Conservation (phyloP, 2,113 vertebrate genomes). For the Channa maculata region DNA sequence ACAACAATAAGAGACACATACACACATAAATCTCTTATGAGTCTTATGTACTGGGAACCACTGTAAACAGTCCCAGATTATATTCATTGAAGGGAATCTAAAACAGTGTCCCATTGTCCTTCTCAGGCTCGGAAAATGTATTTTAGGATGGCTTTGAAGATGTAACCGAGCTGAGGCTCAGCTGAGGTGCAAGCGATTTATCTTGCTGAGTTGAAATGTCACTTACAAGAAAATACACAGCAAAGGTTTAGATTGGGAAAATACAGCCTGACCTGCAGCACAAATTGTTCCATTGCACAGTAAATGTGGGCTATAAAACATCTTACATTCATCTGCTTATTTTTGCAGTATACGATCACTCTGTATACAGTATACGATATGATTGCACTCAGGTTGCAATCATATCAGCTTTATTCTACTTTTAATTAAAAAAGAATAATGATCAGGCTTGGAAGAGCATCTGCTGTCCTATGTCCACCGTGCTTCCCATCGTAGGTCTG, state of each 20-base stretch:
- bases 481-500: background rate
- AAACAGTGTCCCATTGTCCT: background rate
- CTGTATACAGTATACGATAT: too few species aligned
- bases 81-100: conserved; percentile 7
- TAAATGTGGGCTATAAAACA: background rate
- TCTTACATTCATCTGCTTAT: conserved; percentile 8
- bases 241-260: background rate
- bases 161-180: conserved; percentile 7
- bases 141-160: conserved; percentile 15
- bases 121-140: background rate
- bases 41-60: background rate
- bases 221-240: conserved; percentile 16
- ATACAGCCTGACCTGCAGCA: conserved; percentile 1
- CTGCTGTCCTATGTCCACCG: background rate
- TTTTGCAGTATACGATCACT: background rate
- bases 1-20: background rate
- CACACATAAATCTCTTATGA: conserved; percentile 15
- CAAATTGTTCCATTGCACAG: background rate
- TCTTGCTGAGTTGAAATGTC: conserved; percentile 29
- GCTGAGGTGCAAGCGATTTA: background rate
- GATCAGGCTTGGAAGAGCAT: accelerated
- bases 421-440: background rate
- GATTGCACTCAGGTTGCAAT: background rate
- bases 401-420: background rate
- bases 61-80: background rate